Base-by-base conservation (phyloP, 2,113 vertebrate genomes). In the Illadopsis cleaveri region DNA sequence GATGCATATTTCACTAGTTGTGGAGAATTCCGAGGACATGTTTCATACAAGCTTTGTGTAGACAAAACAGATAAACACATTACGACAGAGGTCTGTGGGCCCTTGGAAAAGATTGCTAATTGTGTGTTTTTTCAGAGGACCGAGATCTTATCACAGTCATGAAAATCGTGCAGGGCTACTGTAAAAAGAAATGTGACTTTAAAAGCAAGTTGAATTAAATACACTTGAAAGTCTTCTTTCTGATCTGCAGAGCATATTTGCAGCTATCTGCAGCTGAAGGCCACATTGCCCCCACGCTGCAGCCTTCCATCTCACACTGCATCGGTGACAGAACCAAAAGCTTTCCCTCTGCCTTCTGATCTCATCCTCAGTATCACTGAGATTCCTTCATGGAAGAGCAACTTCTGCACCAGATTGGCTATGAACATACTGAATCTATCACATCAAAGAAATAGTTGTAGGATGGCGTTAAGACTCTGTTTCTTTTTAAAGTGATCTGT, bases 371-470 rank as follows among this genome's bases (percentile, higher is more conserved):
- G 11, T n/a, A 73, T 70, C 54, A 5, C 71, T 56, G 54, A 81
- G 71, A 78, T 91, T 93, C 58, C 75, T 60, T 86, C 58, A 70
- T 68, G 79, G 88, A 83, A 93, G 75, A 88, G n/a, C 61, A 69
- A 50, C 73, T 95, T 78, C 73, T 93, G 85, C 90, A 78, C 45
- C 75, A 89, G 68, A 86, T 88, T 93, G 90, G 27, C 64, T 60
- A 24, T 22, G 75, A 94, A 66, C 87, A 70, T 96, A 90, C 51
- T 95, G 92, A 83, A 94, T 60, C 76, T 64, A 80, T 97, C 92
- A 93, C 90, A 96, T 93, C 94, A 93, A 94, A 96, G 82, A 93
- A 93, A 79, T 95, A 92, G 70, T 56, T 88, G 90, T 84, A 85
- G 91, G 80, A 78, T 93, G 92, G 96, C 16, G n/a, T 89, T 92